Evolutionary conservation across 35 echinoderm and acorn worm genomes (phyloP), one percentile per base, ranked within the genome.

Genomic region (Lytechinus pictus): DNA sequence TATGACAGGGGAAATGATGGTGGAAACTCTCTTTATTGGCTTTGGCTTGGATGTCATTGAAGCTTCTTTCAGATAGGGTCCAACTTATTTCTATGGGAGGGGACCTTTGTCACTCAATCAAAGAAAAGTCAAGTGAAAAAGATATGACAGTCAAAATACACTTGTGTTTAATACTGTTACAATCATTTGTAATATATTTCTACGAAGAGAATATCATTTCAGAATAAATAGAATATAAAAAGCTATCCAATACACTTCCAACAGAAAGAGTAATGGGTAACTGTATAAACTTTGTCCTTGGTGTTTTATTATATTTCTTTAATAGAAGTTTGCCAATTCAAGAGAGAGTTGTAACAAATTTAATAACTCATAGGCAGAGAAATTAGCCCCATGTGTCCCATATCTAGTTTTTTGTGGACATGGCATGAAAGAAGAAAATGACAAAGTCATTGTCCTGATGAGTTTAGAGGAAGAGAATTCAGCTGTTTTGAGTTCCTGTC

Each of bases 401-500:
- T 79, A 79, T 79, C 28, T 90, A 33, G 27, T 28, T 90, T 90
- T 90, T 90, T 44, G 29, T 44, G 88, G 88, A 90, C 88, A 90
- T 52, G 28, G 88, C 88, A 44, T 54, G 88, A 12, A 90, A 90
- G 52, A 90, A 33, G 88, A 90, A 90, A 90, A 52, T 44, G 88
- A 90, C 6, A 33, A 54, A 52, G 88, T 90, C 88, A 90, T 90
- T 90, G 88, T 90, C 88, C 88, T 79, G 88, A 90, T 54, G 88
- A 51, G 87, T 52, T 14, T 90, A 7, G 88, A 90, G 52, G 88
- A 54, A 54, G 88, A 90, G 29, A 90, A 90, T 54, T 44, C 88
- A 90, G 88, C 88, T 90, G 88, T 54, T 90, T 44, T 21, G 52
- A 90, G 88, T 90, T 90, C 88, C 88, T 90, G 88, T 90, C 88